A percentile compares a stretch with the other conserved stretches of the same genome.
These are phyloP conservation scores for Typhlichthys eigenmanni DNA, from an alignment of 2,797 vertebrate genomes.

Conservation along the genomic window DNA sequence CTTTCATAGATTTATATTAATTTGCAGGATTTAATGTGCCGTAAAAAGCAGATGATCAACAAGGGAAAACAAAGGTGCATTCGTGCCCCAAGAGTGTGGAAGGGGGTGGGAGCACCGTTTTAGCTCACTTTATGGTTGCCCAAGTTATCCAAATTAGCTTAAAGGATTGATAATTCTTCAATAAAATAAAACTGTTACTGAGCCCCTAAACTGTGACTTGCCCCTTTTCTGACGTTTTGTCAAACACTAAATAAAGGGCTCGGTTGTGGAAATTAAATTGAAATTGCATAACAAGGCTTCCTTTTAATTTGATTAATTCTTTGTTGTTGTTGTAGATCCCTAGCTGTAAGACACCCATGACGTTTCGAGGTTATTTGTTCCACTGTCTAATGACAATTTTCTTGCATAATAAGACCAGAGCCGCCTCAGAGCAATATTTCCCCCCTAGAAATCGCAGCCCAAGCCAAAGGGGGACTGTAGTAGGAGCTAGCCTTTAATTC, in stretches of 20 bases:
- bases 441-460: conserved; percentile 76
- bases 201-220: conserved; percentile 83
- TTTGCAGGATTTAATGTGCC: conserved; percentile 79
- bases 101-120: conserved; percentile 67
- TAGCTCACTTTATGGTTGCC: conserved; percentile 80
- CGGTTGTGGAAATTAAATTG: conserved; percentile 86
- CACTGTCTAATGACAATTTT: conserved; percentile 87
- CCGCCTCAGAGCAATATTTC: conserved; percentile 80
- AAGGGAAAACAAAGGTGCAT: conserved; percentile 80
- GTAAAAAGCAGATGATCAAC: conserved; percentile 79
- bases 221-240: conserved; percentile 78
- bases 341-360: conserved; percentile 78
- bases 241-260: conserved; percentile 79
- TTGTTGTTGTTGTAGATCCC: conserved; percentile 84
- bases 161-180: conserved; percentile 87
- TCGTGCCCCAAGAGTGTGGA: conserved; percentile 72
- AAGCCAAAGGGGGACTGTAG: conserved; percentile 75
- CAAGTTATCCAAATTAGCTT: conserved; percentile 87
- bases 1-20: conserved; percentile 80
- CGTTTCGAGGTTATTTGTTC: conserved; percentile 86
- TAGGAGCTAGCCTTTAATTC: conserved; percentile 78
- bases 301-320: conserved; percentile 90
- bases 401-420: conserved; percentile 82
- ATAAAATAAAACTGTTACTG: conserved; percentile 85
- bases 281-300: conserved; percentile 83